Evolutionary conservation across 2,113 vertebrate genomes (phyloP), one percentile per base, ranked within the genome.

Genomic region (Pterocles gutturalis): DNA sequence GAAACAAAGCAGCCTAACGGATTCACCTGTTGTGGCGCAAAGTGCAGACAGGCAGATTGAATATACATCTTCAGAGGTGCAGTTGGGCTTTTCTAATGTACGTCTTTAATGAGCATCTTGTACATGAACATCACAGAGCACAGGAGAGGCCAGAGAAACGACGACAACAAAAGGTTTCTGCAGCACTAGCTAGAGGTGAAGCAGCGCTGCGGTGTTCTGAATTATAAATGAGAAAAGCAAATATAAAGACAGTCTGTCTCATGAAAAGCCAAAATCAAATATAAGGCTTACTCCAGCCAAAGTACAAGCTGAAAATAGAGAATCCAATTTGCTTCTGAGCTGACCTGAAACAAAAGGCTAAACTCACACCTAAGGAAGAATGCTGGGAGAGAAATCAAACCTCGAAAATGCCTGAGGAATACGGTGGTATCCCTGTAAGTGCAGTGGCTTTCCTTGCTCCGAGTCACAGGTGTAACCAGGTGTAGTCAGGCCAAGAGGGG

Each of bases 1-100:
- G n/a, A 93, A 93, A 75, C 54, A 79, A 77, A 77, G 77, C 69
- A 87, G 60, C 75, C 67, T 54, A 65, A 91, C 3, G 0, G 89
- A 87, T 87, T 91, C 90, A 94, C 88, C 90, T 93, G 69, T 73
- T 82, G 86, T 28, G 57, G 78, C 76, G 83, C 45, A 79, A 89
- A 87, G 90, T 58, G 46, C 66, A 92, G 22, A 62, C 78, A 72
- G 53, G 33, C 36, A 51, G 73, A 71, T 1, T 26, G 80, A 95
- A 51, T 54, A 45, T 1, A 69, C 22, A 58, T 19, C 88, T 83
- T 88, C 45, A 91, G 83, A 94, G 67, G 45, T 17, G 11, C 49
- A 62, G 60, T 31, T 88, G 25, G 7, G 49, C 87, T 89, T 64
- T 90, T 62, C 66, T 86, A 26, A 94, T 7, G 76, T 22, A 76